Conservation (phyloP, 2,797 vertebrate species). For the Paramormyrops hopkinsi region DNA sequence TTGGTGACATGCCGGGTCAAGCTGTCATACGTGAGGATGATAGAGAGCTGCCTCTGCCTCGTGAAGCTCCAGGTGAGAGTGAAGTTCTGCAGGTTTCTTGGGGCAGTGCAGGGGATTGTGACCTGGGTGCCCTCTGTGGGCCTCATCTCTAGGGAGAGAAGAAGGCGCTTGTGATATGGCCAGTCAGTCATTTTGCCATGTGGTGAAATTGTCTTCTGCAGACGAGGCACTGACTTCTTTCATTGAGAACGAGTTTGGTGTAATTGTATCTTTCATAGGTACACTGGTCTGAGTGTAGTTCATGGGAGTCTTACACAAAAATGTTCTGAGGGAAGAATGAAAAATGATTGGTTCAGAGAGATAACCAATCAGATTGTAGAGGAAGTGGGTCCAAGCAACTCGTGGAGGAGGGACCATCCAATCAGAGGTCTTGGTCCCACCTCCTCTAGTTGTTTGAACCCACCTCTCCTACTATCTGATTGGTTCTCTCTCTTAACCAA, state of each 20-base stretch:
- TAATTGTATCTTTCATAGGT: too few relatives aligned
- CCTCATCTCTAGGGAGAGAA: slow-evolving; percentile 30
- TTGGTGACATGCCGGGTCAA: slow-evolving; percentile 46
- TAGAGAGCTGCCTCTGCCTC: slow-evolving; percentile 38
- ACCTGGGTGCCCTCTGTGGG: slow-evolving; percentile 48
- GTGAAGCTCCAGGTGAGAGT: slow-evolving; percentile 62
- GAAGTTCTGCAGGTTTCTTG: slow-evolving; percentile 55
- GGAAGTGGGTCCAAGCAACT: neutral
- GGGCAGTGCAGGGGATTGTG: slow-evolving; percentile 56
- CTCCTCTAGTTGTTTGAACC: neutral
- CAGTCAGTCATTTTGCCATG: neutral
- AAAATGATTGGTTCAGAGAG: neutral
- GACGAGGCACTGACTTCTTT: neutral
- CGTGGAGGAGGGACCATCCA: neutral
- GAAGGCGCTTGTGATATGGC: neutral
- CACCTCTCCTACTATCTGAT: neutral
- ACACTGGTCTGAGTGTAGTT: neutral
- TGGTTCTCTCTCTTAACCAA: neutral
- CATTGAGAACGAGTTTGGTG: neutral
- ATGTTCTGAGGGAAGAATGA: neutral
- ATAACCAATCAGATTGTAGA: neutral
- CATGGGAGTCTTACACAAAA: neutral
- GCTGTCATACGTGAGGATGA: slow-evolving; percentile 60
- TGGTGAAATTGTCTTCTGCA: neutral
- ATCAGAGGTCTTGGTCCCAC: neutral